Conservation (phyloP, 1,140 invertebrate genomes). For the Magallana gigas region DNA sequence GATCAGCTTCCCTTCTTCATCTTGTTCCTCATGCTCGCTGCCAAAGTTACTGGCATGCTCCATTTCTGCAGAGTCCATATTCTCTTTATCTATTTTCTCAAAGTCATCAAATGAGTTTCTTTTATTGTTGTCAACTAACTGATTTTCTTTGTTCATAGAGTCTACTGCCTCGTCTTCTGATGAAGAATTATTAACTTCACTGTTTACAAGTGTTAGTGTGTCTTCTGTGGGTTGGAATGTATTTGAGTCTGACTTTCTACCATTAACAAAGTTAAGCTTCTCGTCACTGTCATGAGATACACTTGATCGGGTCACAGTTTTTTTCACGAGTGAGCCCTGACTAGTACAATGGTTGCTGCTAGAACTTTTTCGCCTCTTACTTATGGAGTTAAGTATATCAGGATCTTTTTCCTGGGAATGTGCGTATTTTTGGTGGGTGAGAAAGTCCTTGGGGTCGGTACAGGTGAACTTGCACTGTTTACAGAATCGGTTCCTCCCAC, state of each 20-base stretch:
- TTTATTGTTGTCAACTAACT: slow-evolving; percentile 48
- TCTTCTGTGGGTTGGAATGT: slow-evolving; percentile 7
- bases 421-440: slow-evolving; percentile 68
- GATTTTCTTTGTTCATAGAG: slow-evolving; percentile 46
- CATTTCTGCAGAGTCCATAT: slow-evolving; percentile 40
- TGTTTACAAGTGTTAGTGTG: slow-evolving; percentile 40
- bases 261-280: slow-evolving; percentile 37
- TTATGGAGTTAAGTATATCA: slow-evolving; percentile 58
- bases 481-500: slow-evolving; percentile 67
- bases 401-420: slow-evolving; percentile 68
- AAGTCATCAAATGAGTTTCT: slow-evolving; percentile 50
- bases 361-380: slow-evolving; percentile 54
- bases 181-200: slow-evolving; percentile 21
- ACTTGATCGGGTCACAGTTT: slow-evolving; percentile 47
- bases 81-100: slow-evolving; percentile 49
- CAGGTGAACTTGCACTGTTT: slow-evolving; percentile 72
- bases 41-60: slow-evolving; percentile 46
- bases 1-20: slow-evolving; percentile 62
- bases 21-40: slow-evolving; percentile 57
- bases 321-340: slow-evolving; percentile 31
- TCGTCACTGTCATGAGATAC: slow-evolving; percentile 33
- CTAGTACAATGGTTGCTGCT: not conserved
- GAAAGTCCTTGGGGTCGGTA: slow-evolving; percentile 71
- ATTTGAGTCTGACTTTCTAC: slow-evolving; percentile 35
- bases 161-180: slow-evolving; percentile 31